Conservation (phyloP, 1,140 invertebrate species). For the Drosophila lacteicornis region DNA sequence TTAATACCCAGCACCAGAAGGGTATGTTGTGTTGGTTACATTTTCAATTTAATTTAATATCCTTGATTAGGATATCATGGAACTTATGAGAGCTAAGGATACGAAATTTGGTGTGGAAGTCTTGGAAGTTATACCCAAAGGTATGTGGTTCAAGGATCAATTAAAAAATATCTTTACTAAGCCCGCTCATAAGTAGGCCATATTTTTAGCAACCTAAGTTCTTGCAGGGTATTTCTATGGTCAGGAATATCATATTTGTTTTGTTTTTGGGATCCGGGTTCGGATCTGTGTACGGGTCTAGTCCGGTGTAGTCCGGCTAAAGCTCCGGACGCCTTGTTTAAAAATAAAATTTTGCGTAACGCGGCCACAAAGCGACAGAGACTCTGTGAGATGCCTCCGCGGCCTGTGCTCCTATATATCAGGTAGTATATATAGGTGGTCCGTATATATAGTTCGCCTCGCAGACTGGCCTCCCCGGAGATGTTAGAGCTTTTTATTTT, state of each 20-base stretch:
- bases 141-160: no score
- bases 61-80: no score
- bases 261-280: conserved; percentile 17
- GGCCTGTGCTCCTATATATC: conserved; percentile 36
- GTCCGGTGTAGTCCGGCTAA: conserved; percentile 60
- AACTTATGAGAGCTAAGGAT: no score
- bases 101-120: no score
- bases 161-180: no score
- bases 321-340: conserved; percentile 72
- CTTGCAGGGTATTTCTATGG: background rate
- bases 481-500: conserved; percentile 26
- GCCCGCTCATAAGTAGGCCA: background rate
- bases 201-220: background rate
- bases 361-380: conserved; percentile 52
- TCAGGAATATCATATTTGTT: conserved; percentile 14
- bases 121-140: no score
- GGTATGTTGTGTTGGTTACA: background rate
- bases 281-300: conserved; percentile 40
- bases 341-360: conserved; percentile 84
- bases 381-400: conserved; percentile 22
- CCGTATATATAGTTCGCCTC: conserved; percentile 47
- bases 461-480: conserved; percentile 74
- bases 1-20: background rate
- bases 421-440: conserved; percentile 32
- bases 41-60: background rate